Evolutionary conservation across 2,113 vertebrate genomes (phyloP), one percentile per base, ranked within the genome.

Genomic region (Triplophysa tibetana): DNA sequence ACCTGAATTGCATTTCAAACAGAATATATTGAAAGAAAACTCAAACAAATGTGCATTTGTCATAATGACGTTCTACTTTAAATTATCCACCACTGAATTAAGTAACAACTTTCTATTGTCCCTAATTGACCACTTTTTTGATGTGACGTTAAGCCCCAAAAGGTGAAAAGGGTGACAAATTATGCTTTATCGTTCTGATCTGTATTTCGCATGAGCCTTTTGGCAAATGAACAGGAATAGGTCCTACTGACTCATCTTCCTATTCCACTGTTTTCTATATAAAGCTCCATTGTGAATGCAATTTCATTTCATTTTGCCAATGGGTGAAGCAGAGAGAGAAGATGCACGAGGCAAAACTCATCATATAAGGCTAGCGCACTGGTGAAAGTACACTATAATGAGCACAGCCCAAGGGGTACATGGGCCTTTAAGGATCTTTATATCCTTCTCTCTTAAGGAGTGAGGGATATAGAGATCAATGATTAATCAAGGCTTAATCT

Each of bases 401-500:
- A 83, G 62, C 66, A 60, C 45, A 29, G 78, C 78, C 79, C 69
- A 81, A 81, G 70, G 84, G 79, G 79, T 45, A 81, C 75, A 61
- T 74, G 74, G 41, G 81, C 76, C 65, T 63, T 81, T 62, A 81
- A 78, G 70, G 65, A 68, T 56, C 62, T 77, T 65, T 54, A 65
- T 77, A 77, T 77, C 74, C 23, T 65, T 65, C 74, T 64, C 50
- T 77, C 62, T 77, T 65, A 81, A 77, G 69, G 29, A 14, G 75
- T 41, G 29, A 73, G 78, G 29, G 54, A 81, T 75, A 70, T 70
- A 70, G 65, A 83, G 70, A 85, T 83, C 81, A 85, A 83, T 81
- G 78, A 81, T 81, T 85, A 83, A 85, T 85, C 81, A 85, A 72
- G 78, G 75, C 81, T 74, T 70, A 74, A 85, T 83, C 81, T 83